phyloP scores from a whole-genome alignment of 2,113 vertebrate genomes.

The Vulpes lagopus region DNA sequence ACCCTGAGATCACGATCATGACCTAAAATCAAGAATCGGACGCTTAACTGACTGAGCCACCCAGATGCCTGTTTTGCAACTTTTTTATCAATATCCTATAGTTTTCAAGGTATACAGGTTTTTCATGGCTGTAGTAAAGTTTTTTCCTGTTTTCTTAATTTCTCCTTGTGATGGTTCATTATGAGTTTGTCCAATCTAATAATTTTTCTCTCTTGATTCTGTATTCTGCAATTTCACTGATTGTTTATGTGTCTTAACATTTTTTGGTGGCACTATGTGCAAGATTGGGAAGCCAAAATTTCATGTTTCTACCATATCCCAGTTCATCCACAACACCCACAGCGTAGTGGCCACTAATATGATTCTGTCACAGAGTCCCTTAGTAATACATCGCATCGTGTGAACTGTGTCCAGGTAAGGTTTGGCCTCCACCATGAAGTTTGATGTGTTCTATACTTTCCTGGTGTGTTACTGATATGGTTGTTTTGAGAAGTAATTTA shows the following conservation, averaged over 20 bases:
- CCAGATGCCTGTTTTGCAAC: not conserved
- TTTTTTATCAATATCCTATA: not conserved
- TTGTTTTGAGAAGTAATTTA: not conserved
- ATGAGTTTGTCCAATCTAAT: not conserved
- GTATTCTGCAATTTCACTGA: not conserved
- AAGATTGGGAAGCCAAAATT: not conserved
- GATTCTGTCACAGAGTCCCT: not conserved
- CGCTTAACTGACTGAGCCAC: not conserved
- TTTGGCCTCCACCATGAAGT: not conserved
- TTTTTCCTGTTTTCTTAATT: not conserved
- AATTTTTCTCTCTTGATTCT: not conserved
- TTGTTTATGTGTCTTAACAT: not conserved
- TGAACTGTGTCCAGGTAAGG: not conserved
- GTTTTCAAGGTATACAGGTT: not conserved
- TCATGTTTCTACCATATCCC: not conserved
- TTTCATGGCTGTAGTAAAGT: not conserved
- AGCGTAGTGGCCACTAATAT: not conserved
- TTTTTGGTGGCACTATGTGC: not conserved
- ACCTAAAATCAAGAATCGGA: not conserved
- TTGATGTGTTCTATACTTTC: not conserved
- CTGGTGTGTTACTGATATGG: not conserved
- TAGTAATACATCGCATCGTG: not conserved
- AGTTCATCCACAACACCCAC: not conserved
- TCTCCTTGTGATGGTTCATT: not conserved
- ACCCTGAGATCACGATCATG: not conserved